Evolutionary conservation across 2,113 vertebrate genomes (phyloP).

Genomic region (Okapia johnstoni): DNA sequence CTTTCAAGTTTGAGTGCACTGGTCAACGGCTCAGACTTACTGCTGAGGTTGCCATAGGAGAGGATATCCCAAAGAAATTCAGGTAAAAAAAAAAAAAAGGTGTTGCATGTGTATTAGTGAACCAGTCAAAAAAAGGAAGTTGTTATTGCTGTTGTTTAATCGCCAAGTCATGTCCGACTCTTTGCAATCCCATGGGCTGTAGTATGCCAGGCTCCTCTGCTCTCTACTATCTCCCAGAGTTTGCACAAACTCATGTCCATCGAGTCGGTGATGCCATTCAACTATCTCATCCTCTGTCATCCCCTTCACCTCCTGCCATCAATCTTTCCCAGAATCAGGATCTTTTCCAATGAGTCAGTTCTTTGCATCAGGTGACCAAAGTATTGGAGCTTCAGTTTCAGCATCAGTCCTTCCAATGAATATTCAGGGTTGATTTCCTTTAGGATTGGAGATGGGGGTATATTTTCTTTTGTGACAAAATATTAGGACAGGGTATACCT

Average conservation of each 20-base stretch:
- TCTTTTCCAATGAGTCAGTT: neutral
- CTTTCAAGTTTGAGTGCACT: neutral
- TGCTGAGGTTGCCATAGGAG: neutral
- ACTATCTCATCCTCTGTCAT: neutral
- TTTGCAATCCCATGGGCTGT: neutral
- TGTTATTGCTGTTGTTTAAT: neutral
- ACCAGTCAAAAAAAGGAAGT: neutral
- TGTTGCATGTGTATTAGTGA: neutral
- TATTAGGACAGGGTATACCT: neutral
- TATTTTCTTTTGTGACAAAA: constrained; percentile 1
- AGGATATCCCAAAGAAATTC: neutral
- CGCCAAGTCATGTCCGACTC: neutral
- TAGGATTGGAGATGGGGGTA: neutral
- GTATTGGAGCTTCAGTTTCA: neutral
- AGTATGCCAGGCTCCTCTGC: neutral
- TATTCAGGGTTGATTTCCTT: neutral
- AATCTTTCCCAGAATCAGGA: neutral
- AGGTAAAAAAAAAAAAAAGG: neutral
- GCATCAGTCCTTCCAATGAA: neutral
- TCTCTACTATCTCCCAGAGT: neutral
- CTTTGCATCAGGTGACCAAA: neutral
- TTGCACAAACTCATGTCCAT: neutral
- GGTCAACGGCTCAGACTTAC: neutral
- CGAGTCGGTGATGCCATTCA: neutral
- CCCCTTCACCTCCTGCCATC: neutral